Base-by-base conservation (phyloP, 1,140 invertebrate species). In the Thaumatotibia leucotreta region DNA sequence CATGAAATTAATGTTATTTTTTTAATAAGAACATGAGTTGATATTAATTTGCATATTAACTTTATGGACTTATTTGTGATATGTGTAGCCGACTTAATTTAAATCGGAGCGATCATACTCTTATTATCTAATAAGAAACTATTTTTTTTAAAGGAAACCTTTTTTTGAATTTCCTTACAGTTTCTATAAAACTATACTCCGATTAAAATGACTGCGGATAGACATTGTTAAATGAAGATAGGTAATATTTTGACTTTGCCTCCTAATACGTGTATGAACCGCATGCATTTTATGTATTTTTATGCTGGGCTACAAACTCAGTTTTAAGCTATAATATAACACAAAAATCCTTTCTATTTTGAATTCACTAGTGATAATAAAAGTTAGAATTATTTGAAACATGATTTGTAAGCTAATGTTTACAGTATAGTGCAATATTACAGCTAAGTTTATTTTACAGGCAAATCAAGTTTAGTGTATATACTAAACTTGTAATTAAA, bases 251-350 rank as follows among this genome's bases (percentile, higher is more conserved):
- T 20, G 1, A 45, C 17, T 45, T 45, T 45, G 14, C 39, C 39
- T 45, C 17, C 39, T 45, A 45, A 45, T 45, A 45, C 20, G 14
- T 50, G 58, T 54, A 63, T 63, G 27, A 45, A 31, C 5, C 49
- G 66, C 61, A 63, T 67, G 65, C 9, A 22, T 32, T 58, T 39
- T 65, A 58, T 39, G 32, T 65, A 52, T 65, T 58, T 24, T n/a
- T 45, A 58, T 45, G 17, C 39, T 45, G 17, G n/a, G 17, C 39
- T 45, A 45, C 8, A 9, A 45, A 45, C 14, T 45, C 39, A 45
- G 39, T 45, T 45, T 20, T 17, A 45, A 8, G n/a, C n/a, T n/a
- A n/a, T 20, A 20, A 45, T 9, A 20, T 2, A 5, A 20, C 20
- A 20, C 20, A 45, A 45, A 20, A 20, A 3, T 45, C n/a, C 0